Evolutionary conservation across 2,797 vertebrate species (phyloP), one percentile per base, ranked within the genome.

Genomic region (Crocidura indochinensis): DNA sequence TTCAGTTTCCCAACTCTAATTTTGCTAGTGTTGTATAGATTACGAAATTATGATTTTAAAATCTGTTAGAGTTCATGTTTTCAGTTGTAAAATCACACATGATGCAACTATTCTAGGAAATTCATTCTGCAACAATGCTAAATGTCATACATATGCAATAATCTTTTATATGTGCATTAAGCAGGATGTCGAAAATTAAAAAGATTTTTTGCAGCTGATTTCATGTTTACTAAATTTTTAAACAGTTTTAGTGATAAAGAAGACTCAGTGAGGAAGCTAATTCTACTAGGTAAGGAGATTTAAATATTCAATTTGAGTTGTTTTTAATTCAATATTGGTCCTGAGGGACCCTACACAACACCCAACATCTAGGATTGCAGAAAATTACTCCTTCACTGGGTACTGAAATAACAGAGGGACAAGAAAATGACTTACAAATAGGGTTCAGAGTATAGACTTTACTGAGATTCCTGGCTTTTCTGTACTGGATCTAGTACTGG

Each of bases 181-280:
- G 46, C 44, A 79, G 62, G 10, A 78, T 31, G 0, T 29, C 83
- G 78, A 83, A 84, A 71, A 79, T 19, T 75, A 38, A 69, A 84
- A 71, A 87, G 80, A 86, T 44, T 60, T 3, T 77, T 77, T n/a
- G 71, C 19, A 75, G 91, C 51, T 27, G 26, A 73, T 51, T 71
- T 90, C 73, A 81, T 75, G 26, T 49, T 44, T 81, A 67, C 47
- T 69, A 89, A 29, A 19, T 71, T 91, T 93, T 60, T 46, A 67
- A 90, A 79, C 1, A 86, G 68, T 29, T 85, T 82, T 83, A 29
- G 68, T 72, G 82, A 87, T 44, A 84, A 51, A 81, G 72, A 68
- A 67, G 47, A 79, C 53, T 19, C 20, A 79, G 64, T 19, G 31
- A 80, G 51, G 81, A 84, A 71, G 20, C 20, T 53, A 20, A 53